Base-by-base conservation (phyloP, 2,888 invertebrate species). In the Dicyrtoma fusca region DNA sequence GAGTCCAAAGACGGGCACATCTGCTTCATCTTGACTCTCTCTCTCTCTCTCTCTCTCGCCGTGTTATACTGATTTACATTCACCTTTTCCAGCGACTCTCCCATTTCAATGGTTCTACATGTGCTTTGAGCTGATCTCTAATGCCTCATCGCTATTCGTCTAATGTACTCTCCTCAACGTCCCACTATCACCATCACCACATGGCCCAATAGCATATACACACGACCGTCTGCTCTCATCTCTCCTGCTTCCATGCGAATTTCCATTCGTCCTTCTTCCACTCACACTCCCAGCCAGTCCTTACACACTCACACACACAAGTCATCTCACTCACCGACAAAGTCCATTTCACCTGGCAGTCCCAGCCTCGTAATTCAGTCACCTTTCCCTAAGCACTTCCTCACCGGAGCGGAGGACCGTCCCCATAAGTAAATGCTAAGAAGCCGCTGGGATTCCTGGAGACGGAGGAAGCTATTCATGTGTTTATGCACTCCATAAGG, bases 51-150 rank as follows among this genome's bases (percentile, higher is more conserved):
- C 45, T 45, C 10, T 44, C 62, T 62, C 19, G 45, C 49, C 45
- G 63, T 73, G 71, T 75, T 75, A 71, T 73, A 69, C 72, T 69
- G 73, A 75, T 75, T 75, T 75, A 74, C 75, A 72, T 75, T 69
- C 59, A 49, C 34, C 66, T 44, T 66, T 62, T 66, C 53, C 66
- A 42, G 66, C 66, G 55, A 53, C 34, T 66, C 66, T 53, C 66
- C 53, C 53, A 55, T 53, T 61, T 69, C 65, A 61, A 69, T 73
- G 65, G 34, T 8, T 34, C 34, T 34, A 34, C 34, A 34, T 34
- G 34, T 34, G 34, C 34, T 34, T n/a, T 34, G 34, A 8, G 68
- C 75, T 69, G 72, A 69, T 74, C 69, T 69, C 59, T 71, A 65
- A 63, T 64, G 25, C 70, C 66, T 72, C 57, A 45, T 72, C 73